phyloP scores from a whole-genome alignment of 2,113 vertebrate genomes.

The Ondatra zibethicus region DNA sequence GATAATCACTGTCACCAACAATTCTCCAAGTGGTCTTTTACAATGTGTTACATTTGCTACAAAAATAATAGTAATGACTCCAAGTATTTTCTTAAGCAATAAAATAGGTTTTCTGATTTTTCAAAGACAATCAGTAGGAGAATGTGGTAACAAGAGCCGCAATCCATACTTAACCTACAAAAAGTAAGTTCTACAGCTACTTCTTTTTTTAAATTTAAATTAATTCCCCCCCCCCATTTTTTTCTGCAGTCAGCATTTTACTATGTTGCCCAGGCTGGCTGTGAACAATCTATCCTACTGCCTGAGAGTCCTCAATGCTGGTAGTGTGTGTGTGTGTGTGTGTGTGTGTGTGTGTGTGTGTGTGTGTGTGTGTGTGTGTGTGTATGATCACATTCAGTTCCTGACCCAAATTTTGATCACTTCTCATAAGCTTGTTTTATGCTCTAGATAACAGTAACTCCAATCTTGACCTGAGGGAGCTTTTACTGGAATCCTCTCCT shows the following conservation, averaged over 20 bases:
- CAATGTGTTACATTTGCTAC: not conserved
- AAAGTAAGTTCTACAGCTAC: not conserved
- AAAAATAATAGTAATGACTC: not conserved
- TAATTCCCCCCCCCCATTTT: not conserved
- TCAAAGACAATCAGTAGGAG: not conserved
- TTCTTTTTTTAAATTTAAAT: not conserved
- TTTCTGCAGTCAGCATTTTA: not conserved
- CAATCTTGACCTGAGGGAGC: not conserved
- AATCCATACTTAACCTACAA: not conserved
- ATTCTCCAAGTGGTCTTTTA: not conserved
- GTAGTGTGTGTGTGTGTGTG: not conserved
- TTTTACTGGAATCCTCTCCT: not conserved
- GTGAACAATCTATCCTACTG: not conserved
- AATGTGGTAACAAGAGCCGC: not conserved
- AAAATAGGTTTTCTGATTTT: constrained; percentile 13
- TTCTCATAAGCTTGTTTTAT: not conserved
- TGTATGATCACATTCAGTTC: not conserved
- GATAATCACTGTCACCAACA: not conserved
- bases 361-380: not conserved
- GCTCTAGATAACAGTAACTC: not conserved
- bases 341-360: not conserved
- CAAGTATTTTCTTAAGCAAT: constrained; percentile 4
- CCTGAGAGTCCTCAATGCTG: not conserved
- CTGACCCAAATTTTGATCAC: not conserved
- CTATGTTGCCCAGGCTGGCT: not conserved